Base-by-base conservation (phyloP, 2,888 invertebrate species). In the Euproctis similis region DNA sequence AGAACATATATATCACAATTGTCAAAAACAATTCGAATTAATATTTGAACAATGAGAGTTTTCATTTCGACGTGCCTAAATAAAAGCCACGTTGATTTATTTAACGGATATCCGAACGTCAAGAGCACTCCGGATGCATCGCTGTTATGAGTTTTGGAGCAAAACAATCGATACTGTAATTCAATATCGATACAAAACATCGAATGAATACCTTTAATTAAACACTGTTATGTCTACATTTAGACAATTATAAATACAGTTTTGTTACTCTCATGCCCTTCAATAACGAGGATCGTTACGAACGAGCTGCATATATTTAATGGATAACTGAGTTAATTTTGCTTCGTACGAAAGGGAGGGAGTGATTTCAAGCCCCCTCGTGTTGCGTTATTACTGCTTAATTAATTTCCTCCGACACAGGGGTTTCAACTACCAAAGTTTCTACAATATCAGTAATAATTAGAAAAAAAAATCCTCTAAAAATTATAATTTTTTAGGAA, bases 151-250 rank as follows among this genome's bases (percentile, higher is more conserved):
- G 57, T 53, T 59, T 60, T 54, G 53, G 59, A 56, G 68, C 66
- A 62, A 47, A 51, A 56, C 55, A 67, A 69, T 68, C 65, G 54
- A 54, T 54, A 44, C 39, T 46, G 41, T 62, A 61, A 73, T 77
- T 70, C 57, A 71, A 73, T 71, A 64, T 64, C 62, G 59, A 58
- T n/a, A n/a, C n/a, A n/a, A 58, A 60, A 60, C 60, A 49, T 31
- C 59, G 59, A 63, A 68, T 69, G 53, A 67, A 71, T 67, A 61
- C 55, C 48, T 46, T 45, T 41, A 42, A 39, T 39, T 39, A 50
- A 53, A n/a, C n/a, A 53, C 60, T 54, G 53, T 52, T 43, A 35
- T 30, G 42, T 36, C 30, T 39, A 45, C 44, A 44, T 46, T 41
- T 39, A 46, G 39, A 45, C 46, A 52, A 51, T 38, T 37, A 42